A percentile compares a stretch with the other conserved stretches of the same genome.
phyloP scores from a whole-genome alignment of 1,140 invertebrate genomes.

The Chlorops oryzae region DNA sequence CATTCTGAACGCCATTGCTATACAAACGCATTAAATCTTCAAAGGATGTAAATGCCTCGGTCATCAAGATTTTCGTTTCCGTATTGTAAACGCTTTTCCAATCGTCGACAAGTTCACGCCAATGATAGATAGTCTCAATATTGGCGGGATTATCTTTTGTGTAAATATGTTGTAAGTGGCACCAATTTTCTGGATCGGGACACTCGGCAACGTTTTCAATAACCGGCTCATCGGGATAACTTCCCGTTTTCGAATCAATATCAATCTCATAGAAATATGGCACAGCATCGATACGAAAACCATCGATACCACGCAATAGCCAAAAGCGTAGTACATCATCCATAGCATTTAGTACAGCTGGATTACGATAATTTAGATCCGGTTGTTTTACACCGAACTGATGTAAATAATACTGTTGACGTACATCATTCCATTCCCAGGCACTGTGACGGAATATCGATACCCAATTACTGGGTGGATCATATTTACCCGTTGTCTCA shows the following conservation, averaged over 20 bases:
- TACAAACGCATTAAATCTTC: slow-evolving; percentile 57
- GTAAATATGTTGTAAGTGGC: slow-evolving; percentile 55
- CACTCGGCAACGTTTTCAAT: slow-evolving; percentile 17
- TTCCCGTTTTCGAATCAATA: slow-evolving; percentile 50
- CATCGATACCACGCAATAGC: slow-evolving; percentile 63
- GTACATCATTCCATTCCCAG: slow-evolving; percentile 56
- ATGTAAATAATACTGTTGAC: slow-evolving; percentile 63
- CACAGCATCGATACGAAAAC: slow-evolving; percentile 65
- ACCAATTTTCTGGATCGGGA: slow-evolving; percentile 46
- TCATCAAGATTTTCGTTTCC: slow-evolving; percentile 57
- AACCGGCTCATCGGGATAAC: slow-evolving; percentile 51
- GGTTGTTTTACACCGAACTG: slow-evolving; percentile 59
- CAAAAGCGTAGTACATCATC: slow-evolving; percentile 59
- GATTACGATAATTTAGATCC: slow-evolving; percentile 65
- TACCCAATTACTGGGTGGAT: slow-evolving; percentile 63
- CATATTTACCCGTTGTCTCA: slow-evolving; percentile 20
- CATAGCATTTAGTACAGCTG: slow-evolving; percentile 56
- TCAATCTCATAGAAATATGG: slow-evolving; percentile 53
- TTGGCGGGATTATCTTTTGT: slow-evolving; percentile 53
- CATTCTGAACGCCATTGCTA: slow-evolving; percentile 46
- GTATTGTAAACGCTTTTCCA: slow-evolving; percentile 28
- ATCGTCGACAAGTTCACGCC: slow-evolving; percentile 51
- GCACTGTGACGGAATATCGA: slow-evolving; percentile 55
- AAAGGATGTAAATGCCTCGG: slow-evolving; percentile 59
- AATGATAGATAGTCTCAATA: slow-evolving; percentile 52